Conservation (phyloP, 2,888 invertebrate species). For the Cephus nigrinus region DNA sequence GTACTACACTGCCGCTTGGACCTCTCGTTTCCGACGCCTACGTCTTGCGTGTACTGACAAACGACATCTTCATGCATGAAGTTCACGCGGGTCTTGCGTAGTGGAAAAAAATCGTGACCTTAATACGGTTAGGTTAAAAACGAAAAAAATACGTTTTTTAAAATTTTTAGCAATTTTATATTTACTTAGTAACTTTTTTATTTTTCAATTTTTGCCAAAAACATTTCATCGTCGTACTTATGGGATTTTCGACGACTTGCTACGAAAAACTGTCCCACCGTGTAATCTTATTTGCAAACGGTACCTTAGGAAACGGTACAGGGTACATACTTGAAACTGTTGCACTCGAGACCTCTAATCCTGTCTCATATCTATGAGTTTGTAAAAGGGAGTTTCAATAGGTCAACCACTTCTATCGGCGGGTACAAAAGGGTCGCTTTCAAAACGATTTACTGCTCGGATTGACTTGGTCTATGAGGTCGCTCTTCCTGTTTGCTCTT, state of each 20-base stretch:
- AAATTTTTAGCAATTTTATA: neutral
- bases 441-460: constrained; percentile 62
- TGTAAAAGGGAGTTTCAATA: constrained; percentile 36
- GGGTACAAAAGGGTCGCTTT: constrained; percentile 23
- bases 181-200: neutral
- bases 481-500: constrained; percentile 58
- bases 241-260: neutral
- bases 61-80: constrained; percentile 28
- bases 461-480: constrained; percentile 48
- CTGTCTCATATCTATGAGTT: neutral
- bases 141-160: neutral
- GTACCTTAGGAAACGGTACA: constrained; percentile 21
- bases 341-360: constrained; percentile 20
- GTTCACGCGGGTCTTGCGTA: neutral
- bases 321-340: constrained; percentile 26
- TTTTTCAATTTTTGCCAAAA: neutral
- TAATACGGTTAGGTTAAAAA: too few relatives aligned
- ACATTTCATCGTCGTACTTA: neutral
- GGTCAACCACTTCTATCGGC: constrained; percentile 54
- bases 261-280: constrained; percentile 24
- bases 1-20: constrained; percentile 30
- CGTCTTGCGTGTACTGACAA: constrained; percentile 24
- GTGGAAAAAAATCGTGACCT: neutral
- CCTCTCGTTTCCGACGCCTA: constrained; percentile 48
- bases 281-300: constrained; percentile 62